Conservation (phyloP, 1,140 invertebrate species). For the Paraescarpia echinospica region DNA sequence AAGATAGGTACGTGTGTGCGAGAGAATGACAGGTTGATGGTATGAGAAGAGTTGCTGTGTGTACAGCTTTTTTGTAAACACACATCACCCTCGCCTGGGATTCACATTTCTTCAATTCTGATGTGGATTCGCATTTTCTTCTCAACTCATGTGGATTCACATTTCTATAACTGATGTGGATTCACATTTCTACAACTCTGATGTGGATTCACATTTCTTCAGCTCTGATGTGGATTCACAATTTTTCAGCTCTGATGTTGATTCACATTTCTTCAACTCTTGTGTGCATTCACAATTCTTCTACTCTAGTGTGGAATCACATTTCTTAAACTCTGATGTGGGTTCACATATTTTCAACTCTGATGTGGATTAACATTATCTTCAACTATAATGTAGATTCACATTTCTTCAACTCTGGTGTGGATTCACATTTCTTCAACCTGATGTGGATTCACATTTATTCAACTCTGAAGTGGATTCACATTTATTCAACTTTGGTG, state of each 20-base stretch:
- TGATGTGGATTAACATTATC: neutral
- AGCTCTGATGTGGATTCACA: neutral
- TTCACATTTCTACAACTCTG: neutral
- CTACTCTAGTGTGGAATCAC: neutral
- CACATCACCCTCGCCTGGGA: too few relatives aligned
- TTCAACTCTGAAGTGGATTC: neutral
- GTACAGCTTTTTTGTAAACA: too few relatives aligned
- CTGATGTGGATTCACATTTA: neutral
- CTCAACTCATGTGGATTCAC: neutral
- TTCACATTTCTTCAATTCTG: neutral
- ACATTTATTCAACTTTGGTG: neutral
- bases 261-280: neutral
- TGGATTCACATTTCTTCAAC: neutral
- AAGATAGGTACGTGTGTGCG: conserved; percentile 38
- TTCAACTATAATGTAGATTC: neutral
- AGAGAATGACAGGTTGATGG: too few relatives aligned
- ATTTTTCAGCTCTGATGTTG: neutral
- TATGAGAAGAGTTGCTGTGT: too few relatives aligned
- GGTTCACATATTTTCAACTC: neutral
- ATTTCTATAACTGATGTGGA: neutral
- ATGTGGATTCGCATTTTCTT: neutral
- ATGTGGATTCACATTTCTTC: neutral
- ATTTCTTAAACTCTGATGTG: neutral
- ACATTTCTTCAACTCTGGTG: neutral
- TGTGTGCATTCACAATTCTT: neutral